Percentiles rank a stretch among this genome's conserved stretches.
phyloP scores from a whole-genome alignment of 2,888 invertebrate genomes.

The Lochmaea crataegi region DNA sequence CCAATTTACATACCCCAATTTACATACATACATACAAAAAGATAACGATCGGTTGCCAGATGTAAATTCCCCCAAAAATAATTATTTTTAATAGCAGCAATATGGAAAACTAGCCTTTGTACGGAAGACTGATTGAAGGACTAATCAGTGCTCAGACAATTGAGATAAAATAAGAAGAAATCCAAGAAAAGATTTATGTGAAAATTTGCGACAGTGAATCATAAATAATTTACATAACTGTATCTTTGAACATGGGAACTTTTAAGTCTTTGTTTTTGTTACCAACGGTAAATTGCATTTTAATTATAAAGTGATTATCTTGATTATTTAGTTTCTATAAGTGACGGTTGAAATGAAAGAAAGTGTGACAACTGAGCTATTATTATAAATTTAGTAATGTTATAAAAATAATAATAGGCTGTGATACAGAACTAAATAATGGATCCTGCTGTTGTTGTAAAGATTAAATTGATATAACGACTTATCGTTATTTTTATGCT shows the following conservation, averaged over 20 bases:
- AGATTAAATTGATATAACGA: neutral
- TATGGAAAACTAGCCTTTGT: too few species aligned
- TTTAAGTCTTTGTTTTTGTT: conserved; percentile 2
- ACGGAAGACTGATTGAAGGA: too few species aligned
- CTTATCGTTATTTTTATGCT: neutral
- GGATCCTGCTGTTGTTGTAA: neutral
- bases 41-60: too few species aligned
- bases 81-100: too few species aligned
- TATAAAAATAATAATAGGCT: neutral
- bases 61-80: too few species aligned
- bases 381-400: neutral
- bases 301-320: conserved; percentile 5
- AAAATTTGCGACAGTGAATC: conserved; percentile 1
- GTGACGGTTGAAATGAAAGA: neutral
- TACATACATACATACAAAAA: too few species aligned
- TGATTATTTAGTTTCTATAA: conserved; percentile 1
- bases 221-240: conserved; percentile 5
- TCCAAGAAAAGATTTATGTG: neutral
- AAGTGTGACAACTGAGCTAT: neutral
- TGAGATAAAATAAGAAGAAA: too few species aligned
- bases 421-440: neutral
- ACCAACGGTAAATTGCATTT: neutral
- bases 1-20: too few species aligned
- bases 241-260: conserved; percentile 1
- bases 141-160: too few species aligned